Evolutionary conservation across 2,113 vertebrate genomes (phyloP).

Genomic region (Chionomys nivalis): DNA sequence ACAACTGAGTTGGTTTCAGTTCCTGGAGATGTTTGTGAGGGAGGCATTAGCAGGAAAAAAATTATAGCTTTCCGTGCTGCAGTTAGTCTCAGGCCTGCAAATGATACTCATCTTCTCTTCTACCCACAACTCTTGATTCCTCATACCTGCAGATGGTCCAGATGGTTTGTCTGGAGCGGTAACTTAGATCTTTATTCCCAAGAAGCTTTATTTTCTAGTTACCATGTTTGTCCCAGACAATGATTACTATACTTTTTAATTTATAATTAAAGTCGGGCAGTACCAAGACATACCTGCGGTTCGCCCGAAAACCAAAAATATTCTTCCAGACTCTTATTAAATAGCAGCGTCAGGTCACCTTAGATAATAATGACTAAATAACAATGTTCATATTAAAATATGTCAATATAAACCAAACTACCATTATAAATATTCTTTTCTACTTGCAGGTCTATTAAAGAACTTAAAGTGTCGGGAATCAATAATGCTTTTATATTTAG

Average conservation of each 20-base stretch:
- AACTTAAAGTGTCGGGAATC: not conserved
- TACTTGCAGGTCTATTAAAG: not conserved
- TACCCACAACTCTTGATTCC: not conserved
- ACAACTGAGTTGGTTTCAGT: not conserved
- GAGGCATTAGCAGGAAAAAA: not conserved
- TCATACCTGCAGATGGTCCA: not conserved
- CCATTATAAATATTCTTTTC: not conserved
- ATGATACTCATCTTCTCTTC: not conserved
- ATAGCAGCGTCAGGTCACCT: not conserved
- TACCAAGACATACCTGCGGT: not conserved
- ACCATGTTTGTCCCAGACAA: not conserved
- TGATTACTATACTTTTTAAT: not conserved
- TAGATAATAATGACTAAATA: not conserved
- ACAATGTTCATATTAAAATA: not conserved
- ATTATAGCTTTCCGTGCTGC: not conserved
- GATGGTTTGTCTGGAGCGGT: constrained; percentile 1
- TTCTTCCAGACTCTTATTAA: not conserved
- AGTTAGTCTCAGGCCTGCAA: constrained; percentile 1
- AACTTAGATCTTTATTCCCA: not conserved
- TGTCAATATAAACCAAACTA: not conserved
- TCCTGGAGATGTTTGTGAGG: not conserved
- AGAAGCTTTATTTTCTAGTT: not conserved
- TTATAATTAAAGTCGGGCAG: not conserved
- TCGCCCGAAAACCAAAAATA: not conserved
- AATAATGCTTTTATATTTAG: not conserved